Conservation (phyloP, 1,140 invertebrate genomes). For the Ephestia elutella region DNA sequence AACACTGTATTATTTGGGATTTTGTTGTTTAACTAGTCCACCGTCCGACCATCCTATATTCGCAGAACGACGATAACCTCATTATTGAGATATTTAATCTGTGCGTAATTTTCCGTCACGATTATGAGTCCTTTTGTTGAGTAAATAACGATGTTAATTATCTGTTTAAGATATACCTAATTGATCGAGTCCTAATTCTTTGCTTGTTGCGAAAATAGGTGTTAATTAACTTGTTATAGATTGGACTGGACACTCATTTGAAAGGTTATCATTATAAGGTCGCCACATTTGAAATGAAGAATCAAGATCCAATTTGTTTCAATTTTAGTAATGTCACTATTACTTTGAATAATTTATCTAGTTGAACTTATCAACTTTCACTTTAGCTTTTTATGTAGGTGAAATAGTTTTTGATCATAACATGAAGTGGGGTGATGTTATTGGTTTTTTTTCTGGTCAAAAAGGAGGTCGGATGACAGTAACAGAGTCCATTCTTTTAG, state of each 20-base stretch:
- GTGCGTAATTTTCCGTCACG: conserved; percentile 43
- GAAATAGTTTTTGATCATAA: no score
- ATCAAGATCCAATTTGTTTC: no score
- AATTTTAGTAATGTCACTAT: not conserved
- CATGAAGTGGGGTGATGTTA: no score
- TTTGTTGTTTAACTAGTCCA: conserved; percentile 28
- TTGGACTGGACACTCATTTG: not conserved
- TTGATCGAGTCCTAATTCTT: not conserved
- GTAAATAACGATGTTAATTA: conserved; percentile 1
- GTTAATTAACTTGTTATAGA: not conserved
- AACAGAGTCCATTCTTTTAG: no score
- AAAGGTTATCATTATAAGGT: not conserved
- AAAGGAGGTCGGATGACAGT: no score
- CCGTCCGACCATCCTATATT: conserved; percentile 29
- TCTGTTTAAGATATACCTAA: not conserved
- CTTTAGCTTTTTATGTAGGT: no score
- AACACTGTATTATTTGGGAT: not conserved
- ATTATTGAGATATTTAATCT: conserved; percentile 45
- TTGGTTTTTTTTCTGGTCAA: no score
- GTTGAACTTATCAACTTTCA: no score
- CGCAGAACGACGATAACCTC: conserved; percentile 49
- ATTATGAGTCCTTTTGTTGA: conserved; percentile 9
- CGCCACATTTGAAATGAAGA: no score
- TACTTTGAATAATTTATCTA: no score
- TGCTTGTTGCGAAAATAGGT: not conserved